Conservation (phyloP, 1,140 invertebrate species). For the Drosophila cardini region DNA sequence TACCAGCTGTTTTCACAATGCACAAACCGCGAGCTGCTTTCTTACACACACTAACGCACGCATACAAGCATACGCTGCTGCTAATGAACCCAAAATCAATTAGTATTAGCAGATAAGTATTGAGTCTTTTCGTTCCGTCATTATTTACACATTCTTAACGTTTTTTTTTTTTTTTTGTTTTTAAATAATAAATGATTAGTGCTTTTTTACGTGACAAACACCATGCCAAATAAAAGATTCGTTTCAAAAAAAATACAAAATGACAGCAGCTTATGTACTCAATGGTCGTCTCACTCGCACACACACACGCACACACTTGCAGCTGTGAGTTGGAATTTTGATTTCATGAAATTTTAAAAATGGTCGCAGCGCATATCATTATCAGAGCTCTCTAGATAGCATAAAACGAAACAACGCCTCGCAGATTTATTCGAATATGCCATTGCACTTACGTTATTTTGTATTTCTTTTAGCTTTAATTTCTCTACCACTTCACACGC, state of each 20-base stretch:
- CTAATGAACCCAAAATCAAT: slow-evolving; percentile 50
- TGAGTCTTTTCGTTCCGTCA: slow-evolving; percentile 13
- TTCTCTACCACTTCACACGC: slow-evolving; percentile 77
- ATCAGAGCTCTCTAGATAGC: slow-evolving; percentile 46
- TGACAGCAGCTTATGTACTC: slow-evolving; percentile 67
- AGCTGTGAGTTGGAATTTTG: slow-evolving; percentile 79
- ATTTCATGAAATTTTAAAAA: slow-evolving; percentile 83
- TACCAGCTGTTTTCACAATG: slow-evolving; percentile 73
- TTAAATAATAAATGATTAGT: slow-evolving; percentile 56
- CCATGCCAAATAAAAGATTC: slow-evolving; percentile 51
- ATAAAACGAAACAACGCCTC: slow-evolving; percentile 22
- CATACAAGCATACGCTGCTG: slow-evolving; percentile 21
- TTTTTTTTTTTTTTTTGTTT: slow-evolving; percentile 23
- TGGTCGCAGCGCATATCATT: slow-evolving; percentile 80
- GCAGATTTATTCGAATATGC: slow-evolving; percentile 18
- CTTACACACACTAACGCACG: slow-evolving; percentile 19
- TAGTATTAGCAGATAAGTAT: slow-evolving; percentile 29
- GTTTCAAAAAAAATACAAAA: slow-evolving; percentile 68
- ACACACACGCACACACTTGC: slow-evolving; percentile 33
- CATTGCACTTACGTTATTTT: slow-evolving; percentile 65
- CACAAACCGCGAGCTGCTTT: slow-evolving; percentile 14
- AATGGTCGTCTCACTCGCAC: slow-evolving; percentile 68
- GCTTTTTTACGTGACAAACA: slow-evolving; percentile 71
- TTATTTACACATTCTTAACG: slow-evolving; percentile 36
- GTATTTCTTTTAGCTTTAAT: slow-evolving; percentile 46